These are phyloP conservation scores for Hetaerina titia DNA, from an alignment of 2,888 invertebrate genomes.

Conservation along the genomic window DNA sequence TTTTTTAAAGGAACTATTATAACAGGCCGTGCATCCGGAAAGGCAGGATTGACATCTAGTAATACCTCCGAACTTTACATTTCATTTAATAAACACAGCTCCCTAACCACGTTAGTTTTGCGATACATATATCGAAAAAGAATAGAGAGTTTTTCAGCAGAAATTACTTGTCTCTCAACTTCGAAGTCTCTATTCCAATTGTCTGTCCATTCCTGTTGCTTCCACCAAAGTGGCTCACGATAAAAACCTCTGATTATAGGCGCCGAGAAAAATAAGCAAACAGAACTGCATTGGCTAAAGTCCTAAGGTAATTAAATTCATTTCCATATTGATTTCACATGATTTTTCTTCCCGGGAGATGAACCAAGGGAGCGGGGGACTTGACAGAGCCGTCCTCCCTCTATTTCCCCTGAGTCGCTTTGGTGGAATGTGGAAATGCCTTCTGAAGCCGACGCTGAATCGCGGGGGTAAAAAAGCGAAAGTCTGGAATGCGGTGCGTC, in stretches of 20 bases:
- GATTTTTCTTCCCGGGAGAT: no score
- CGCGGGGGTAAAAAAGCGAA: not conserved
- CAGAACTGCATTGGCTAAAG: no score
- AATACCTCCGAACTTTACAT: not conserved
- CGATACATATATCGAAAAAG: no score
- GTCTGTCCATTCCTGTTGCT: no score
- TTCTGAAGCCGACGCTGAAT: not conserved
- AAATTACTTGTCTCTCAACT: not conserved
- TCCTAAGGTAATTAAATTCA: no score
- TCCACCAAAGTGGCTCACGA: no score
- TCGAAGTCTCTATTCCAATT: not conserved
- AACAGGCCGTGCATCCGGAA: not conserved
- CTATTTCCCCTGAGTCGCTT: not conserved
- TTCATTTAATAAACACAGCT: not conserved
- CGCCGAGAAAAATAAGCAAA: no score
- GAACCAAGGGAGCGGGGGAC: not conserved
- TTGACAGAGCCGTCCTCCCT: not conserved
- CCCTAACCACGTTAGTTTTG: not conserved
- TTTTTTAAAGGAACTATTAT: not conserved
- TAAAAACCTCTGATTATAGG: no score
- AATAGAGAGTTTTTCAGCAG: no score
- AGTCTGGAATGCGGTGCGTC: not conserved
- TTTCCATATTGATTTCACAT: no score
- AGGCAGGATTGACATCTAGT: not conserved
- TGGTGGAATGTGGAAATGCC: not conserved